Base-by-base conservation (phyloP, 2,797 vertebrate genomes). In the Eupleurogrammus muticus region DNA sequence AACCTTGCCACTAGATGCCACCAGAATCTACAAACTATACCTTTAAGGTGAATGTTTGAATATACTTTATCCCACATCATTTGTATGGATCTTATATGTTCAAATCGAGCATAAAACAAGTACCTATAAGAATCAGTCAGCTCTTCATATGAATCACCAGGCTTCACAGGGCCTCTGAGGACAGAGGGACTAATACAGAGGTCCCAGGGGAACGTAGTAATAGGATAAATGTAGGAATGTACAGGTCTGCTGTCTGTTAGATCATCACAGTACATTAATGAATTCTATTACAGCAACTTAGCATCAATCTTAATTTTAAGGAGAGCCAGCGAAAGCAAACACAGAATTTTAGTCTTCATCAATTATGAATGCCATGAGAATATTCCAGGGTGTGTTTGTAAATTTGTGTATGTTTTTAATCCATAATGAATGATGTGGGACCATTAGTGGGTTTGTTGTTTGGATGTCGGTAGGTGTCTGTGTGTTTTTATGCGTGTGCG, bases 311-410 rank as follows among this genome's bases (percentile, higher is more conserved):
- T 21, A 74, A 42, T 54, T 56, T 36, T 44, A 44, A 16, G 40
- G 14, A 58, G 60, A 81, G 60, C 64, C 60, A 58, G 49, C 53
- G 52, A 56, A 87, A 66, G 38, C 54, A 77, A 66, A 83, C 76
- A 70, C 56, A 86, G 49, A 8, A 38, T 73, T 84, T 87, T 81
- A 86, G 76, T 46, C 48, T 54, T 62, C 55, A 92, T 93, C 61
- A 83, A 93, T 92, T 88, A 93, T 92, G 69, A 52, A 94, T 92
- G 77, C 46, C 50, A 49, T 52, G 75, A 77, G 78, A 81, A 61
- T 77, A 83, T 84, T 80, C 71, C 72, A 77, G 50, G 17, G 46
- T 70, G 68, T 64, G 64, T 87, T 84, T 80, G 75, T 79, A 79
- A 80, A 81, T 79, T 74, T 83, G 69, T 79, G 63, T 59, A 71